Percentiles rank a stretch among this genome's conserved stretches.
These are phyloP conservation scores for Apocheima hispidaria DNA, from an alignment of 2,888 invertebrate species.

Conservation along the genomic window DNA sequence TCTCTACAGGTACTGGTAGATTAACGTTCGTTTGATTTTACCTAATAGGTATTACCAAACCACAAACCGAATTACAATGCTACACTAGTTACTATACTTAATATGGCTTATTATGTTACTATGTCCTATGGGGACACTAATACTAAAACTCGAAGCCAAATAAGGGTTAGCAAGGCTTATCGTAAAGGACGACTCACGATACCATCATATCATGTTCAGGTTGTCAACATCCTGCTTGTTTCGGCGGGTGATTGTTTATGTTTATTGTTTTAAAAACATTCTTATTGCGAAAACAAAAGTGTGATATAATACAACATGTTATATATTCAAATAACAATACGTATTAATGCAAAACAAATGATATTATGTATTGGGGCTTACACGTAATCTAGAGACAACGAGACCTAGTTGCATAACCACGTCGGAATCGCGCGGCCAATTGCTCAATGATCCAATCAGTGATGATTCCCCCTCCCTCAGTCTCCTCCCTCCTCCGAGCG, in stretches of 20 bases:
- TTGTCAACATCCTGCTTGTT: neutral
- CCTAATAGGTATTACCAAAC: too few species aligned
- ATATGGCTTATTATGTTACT: neutral
- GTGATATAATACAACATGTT: conserved; percentile 8
- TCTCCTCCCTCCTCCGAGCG: conserved; percentile 29
- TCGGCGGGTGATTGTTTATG: neutral
- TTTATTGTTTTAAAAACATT: neutral
- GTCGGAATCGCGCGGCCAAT: conserved; percentile 62
- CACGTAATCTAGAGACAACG: conserved; percentile 11
- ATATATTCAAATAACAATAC: conserved; percentile 1
- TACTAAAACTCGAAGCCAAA: conserved; percentile 32
- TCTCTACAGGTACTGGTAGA: too few species aligned
- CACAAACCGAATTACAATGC: conserved; percentile 4
- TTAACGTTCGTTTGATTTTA: too few species aligned
- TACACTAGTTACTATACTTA: neutral
- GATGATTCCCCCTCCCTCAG: conserved; percentile 34
- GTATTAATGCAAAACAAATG: conserved; percentile 20
- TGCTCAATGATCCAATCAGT: conserved; percentile 79
- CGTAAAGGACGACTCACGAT: conserved; percentile 3
- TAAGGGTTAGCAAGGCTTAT: conserved; percentile 26
- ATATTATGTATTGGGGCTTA: conserved; percentile 7
- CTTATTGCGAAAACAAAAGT: conserved; percentile 1
- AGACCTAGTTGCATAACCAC: conserved; percentile 56
- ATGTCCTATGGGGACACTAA: neutral
- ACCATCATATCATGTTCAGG: neutral